phyloP scores from a whole-genome alignment of 2,888 invertebrate genomes.

The Spicauda simplicius region DNA sequence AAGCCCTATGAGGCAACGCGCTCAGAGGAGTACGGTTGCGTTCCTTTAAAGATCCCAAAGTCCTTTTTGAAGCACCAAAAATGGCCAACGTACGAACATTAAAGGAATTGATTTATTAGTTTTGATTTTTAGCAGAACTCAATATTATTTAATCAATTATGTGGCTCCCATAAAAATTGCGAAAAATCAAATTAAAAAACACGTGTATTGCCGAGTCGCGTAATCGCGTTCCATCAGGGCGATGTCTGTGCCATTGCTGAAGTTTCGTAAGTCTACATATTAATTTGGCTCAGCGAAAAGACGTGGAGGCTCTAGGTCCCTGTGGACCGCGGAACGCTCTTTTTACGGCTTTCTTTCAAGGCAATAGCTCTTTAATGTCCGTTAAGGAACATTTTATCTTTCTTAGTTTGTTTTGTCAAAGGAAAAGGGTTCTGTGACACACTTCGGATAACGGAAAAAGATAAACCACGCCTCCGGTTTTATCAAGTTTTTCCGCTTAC shows the following conservation, averaged over 20 bases:
- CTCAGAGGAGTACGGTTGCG: too few species aligned
- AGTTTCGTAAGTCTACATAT: conserved; percentile 63
- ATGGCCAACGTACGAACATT: too few species aligned
- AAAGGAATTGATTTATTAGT: too few species aligned
- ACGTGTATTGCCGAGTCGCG: too few species aligned
- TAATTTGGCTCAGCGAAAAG: conserved; percentile 66
- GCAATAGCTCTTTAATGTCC: conserved; percentile 77
- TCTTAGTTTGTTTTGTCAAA: conserved; percentile 74
- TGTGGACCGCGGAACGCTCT: conserved; percentile 59
- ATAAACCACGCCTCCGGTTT: conserved; percentile 65
- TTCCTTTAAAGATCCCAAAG: too few species aligned
- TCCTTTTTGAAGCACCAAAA: too few species aligned
- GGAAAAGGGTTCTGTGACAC: conserved; percentile 79
- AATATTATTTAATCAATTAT: too few species aligned
- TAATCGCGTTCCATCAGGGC: too few species aligned
- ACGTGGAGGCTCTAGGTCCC: conserved; percentile 57
- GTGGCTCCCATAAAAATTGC: too few species aligned
- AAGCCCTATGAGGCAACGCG: too few species aligned
- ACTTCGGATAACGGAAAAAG: conserved; percentile 71
- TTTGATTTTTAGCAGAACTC: too few species aligned
- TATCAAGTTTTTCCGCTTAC: conserved; percentile 66
- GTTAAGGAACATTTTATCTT: conserved; percentile 81
- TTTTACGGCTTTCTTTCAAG: conserved; percentile 74
- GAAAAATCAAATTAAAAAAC: too few species aligned
- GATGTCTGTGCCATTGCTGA: background rate